A percentile compares a stretch with the other conserved stretches of the same genome.
phyloP scores from a whole-genome alignment of 2,888 invertebrate genomes.

The Micoletzkya japonica region DNA sequence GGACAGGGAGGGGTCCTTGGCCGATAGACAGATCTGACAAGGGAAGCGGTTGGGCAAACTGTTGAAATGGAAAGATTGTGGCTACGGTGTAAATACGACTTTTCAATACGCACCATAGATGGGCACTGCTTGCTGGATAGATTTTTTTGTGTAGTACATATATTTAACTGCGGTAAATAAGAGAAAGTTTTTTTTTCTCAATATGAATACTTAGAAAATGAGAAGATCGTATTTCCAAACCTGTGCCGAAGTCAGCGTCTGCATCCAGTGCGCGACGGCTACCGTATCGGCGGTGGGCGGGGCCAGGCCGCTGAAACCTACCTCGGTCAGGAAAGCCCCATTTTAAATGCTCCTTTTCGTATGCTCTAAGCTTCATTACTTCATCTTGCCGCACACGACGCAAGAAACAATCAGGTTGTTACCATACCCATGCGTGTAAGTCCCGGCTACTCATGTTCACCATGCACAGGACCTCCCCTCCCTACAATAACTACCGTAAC shows the following conservation, averaged over 20 bases:
- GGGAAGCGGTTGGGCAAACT: neutral
- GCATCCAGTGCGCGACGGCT: conserved; percentile 58
- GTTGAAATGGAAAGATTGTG: neutral
- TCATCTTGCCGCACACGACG: no score
- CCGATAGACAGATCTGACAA: conserved; percentile 42
- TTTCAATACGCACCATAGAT: neutral
- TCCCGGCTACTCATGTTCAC: no score
- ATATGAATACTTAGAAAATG: neutral
- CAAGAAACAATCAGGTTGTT: no score
- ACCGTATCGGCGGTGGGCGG: conserved; percentile 48
- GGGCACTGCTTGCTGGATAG: neutral
- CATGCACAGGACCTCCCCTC: no score
- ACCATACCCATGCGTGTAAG: no score
- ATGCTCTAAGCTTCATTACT: no score
- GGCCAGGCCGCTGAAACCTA: conserved; percentile 38
- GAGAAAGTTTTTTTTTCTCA: neutral
- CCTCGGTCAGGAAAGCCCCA: no score
- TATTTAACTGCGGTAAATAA: no score
- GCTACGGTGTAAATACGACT: neutral
- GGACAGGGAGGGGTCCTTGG: conserved; percentile 43
- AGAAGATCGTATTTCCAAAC: conserved; percentile 26
- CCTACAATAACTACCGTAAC: no score
- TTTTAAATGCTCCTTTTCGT: no score
- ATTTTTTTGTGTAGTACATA: neutral
- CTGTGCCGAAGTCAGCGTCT: conserved; percentile 54